Conservation (phyloP, 1,140 invertebrate genomes). For the Drosophila rufa region DNA sequence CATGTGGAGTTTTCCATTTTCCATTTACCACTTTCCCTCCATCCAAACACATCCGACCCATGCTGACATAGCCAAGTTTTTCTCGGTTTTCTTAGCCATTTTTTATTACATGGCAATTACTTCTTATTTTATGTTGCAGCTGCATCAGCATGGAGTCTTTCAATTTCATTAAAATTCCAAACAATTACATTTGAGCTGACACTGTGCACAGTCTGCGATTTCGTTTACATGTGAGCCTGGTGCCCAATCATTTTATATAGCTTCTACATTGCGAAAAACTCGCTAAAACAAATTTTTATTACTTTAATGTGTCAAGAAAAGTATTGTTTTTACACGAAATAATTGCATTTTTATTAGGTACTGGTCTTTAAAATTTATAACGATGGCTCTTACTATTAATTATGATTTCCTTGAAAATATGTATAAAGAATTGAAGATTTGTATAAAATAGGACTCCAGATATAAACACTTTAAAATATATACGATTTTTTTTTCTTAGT, state of each 20-base stretch:
- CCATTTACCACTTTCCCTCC: constrained; percentile 5
- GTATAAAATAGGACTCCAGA: too few species aligned
- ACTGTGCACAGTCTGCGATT: constrained; percentile 36
- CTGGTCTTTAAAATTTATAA: neutral
- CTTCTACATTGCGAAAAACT: neutral
- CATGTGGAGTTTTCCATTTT: constrained; percentile 44
- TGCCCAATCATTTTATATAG: constrained; percentile 34
- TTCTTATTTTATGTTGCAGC: constrained; percentile 62
- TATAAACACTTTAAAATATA: neutral
- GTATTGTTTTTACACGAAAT: neutral
- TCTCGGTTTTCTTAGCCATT: constrained; percentile 45
- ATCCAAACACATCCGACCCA: neutral
- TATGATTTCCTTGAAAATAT: too few species aligned
- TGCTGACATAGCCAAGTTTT: constrained; percentile 7
- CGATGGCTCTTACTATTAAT: neutral
- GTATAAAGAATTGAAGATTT: too few species aligned
- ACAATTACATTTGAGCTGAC: constrained; percentile 61
- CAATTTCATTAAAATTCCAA: constrained; percentile 76
- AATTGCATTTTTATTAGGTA: neutral
- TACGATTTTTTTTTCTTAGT: neutral
- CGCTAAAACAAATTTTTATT: neutral
- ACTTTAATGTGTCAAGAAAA: neutral
- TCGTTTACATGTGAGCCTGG: constrained; percentile 38
- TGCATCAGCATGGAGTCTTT: constrained; percentile 50
- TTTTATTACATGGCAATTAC: constrained; percentile 78